phyloP scores from a whole-genome alignment of 2,797 vertebrate genomes.

The Eulemur rubriventer region DNA sequence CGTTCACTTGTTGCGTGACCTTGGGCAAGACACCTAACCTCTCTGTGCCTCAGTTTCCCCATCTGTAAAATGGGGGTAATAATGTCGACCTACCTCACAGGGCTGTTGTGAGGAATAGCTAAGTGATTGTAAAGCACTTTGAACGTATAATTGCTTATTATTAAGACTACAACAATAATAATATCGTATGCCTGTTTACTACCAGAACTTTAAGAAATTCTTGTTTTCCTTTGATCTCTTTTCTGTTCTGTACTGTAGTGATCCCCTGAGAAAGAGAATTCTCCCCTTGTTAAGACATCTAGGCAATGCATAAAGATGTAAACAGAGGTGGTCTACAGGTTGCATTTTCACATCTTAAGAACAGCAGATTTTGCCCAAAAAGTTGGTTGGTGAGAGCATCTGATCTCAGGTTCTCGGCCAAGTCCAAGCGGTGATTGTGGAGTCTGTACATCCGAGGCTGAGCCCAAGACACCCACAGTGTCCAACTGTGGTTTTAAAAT shows the following conservation, averaged over 20 bases:
- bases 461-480: background rate
- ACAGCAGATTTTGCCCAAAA: background rate
- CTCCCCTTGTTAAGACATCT: background rate
- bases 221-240: slow-evolving; percentile 72
- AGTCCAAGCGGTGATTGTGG: background rate
- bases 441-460: background rate
- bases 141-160: slow-evolving; percentile 81
- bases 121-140: slow-evolving; percentile 82
- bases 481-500: background rate
- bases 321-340: background rate
- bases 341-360: background rate
- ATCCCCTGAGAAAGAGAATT: slow-evolving; percentile 1
- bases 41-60: slow-evolving; percentile 83
- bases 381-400: background rate
- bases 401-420: background rate
- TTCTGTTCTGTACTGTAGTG: slow-evolving; percentile 68
- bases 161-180: slow-evolving; percentile 81
- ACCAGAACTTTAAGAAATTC: slow-evolving; percentile 76
- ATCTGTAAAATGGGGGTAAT: slow-evolving; percentile 82
- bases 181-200: slow-evolving; percentile 82
- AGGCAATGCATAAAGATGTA: background rate
- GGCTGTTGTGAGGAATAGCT: slow-evolving; percentile 83
- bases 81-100: slow-evolving; percentile 83
- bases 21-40: slow-evolving; percentile 82
- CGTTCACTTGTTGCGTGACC: slow-evolving; percentile 70